A percentile compares a stretch with the other conserved stretches of the same genome.
Conservation (phyloP, 2,888 invertebrate genomes). For the Aleiodes alternator region DNA sequence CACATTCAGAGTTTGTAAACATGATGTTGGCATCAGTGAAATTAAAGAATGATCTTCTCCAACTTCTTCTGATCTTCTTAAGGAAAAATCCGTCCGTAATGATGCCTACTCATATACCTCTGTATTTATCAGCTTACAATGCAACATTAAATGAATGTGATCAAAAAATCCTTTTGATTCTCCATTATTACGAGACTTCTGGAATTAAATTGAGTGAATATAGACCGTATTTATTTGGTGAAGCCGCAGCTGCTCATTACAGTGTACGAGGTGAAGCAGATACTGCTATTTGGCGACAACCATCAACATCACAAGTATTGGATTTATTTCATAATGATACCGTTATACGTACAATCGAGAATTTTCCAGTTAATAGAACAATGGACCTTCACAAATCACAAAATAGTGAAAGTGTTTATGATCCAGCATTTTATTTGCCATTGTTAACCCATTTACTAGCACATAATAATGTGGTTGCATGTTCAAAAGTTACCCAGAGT, state of each 20-base stretch:
- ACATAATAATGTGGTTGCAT: slow-evolving; percentile 85
- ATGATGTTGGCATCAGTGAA: slow-evolving; percentile 78
- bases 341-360: slow-evolving; percentile 81
- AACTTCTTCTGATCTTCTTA: slow-evolving; percentile 81
- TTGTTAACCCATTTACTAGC: slow-evolving; percentile 85
- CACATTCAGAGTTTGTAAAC: slow-evolving; percentile 87
- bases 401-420: slow-evolving; percentile 80
- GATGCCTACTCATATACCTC: slow-evolving; percentile 83
- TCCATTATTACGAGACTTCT: slow-evolving; percentile 83
- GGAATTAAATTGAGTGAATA: slow-evolving; percentile 81
- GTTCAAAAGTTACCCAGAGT: slow-evolving; percentile 82
- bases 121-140: slow-evolving; percentile 86
- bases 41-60: slow-evolving; percentile 78
- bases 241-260: slow-evolving; percentile 86
- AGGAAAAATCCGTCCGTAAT: slow-evolving; percentile 81
- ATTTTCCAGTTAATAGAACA: slow-evolving; percentile 82
- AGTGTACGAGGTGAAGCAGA: slow-evolving; percentile 80
- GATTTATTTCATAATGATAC: slow-evolving; percentile 82
- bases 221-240: slow-evolving; percentile 91
- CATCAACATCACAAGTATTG: slow-evolving; percentile 84
- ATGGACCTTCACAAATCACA: slow-evolving; percentile 53
- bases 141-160: slow-evolving; percentile 84
- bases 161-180: slow-evolving; percentile 80
- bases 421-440: slow-evolving; percentile 89
- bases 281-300: slow-evolving; percentile 82